phyloP scores from a whole-genome alignment of 2,797 vertebrate genomes.

The Gymnocypris eckloni region DNA sequence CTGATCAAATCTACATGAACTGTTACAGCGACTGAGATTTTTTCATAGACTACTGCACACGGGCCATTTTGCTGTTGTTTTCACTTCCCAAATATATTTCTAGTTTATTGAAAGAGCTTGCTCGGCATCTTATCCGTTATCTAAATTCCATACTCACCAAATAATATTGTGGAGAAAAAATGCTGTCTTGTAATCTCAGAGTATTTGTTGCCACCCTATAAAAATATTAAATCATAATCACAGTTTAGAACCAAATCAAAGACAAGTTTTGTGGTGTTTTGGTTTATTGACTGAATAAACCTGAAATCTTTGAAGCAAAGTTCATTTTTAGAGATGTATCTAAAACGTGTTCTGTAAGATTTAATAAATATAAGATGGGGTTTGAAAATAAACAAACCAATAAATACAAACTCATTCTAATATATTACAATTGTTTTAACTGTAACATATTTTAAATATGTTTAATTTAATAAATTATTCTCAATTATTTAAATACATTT shows the following conservation, averaged over 20 bases:
- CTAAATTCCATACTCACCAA: not conserved
- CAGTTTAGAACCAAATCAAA: not conserved
- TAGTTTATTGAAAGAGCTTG: not conserved
- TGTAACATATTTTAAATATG: too few relatives aligned
- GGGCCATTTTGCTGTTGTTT: not conserved
- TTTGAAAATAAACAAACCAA: not conserved
- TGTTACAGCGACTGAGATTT: too few relatives aligned
- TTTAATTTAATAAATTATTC: too few relatives aligned
- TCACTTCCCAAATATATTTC: slow-evolving; percentile 4
- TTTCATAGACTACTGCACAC: not conserved
- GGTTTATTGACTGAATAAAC: not conserved
- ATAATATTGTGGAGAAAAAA: not conserved
- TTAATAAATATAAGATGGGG: not conserved
- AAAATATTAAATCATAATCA: not conserved
- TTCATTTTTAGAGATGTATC: not conserved
- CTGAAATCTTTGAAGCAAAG: not conserved
- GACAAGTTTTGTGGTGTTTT: not conserved
- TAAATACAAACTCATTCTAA: not conserved
- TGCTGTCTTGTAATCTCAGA: not conserved
- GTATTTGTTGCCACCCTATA: not conserved
- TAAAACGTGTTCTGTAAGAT: not conserved
- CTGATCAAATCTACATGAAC: too few relatives aligned
- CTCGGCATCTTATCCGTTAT: not conserved
- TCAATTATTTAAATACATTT: too few relatives aligned
- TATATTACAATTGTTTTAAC: too few relatives aligned